These are phyloP conservation scores for Drosophila nikananu DNA, from an alignment of 1,140 invertebrate genomes.

Conservation along the genomic window DNA sequence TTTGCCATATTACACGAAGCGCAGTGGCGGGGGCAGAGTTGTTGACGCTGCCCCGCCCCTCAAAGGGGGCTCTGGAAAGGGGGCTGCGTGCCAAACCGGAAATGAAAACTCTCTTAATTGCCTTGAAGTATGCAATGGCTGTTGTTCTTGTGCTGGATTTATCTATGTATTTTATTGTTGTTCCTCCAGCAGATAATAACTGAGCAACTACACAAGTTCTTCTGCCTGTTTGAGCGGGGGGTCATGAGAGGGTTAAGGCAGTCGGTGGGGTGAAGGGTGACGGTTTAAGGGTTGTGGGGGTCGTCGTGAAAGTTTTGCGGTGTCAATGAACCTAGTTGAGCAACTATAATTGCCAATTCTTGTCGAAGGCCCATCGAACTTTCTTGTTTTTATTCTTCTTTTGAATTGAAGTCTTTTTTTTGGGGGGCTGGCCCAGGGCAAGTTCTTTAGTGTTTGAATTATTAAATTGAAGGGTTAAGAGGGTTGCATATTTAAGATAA, in stretches of 20 bases:
- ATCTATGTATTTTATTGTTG: conserved; percentile 54
- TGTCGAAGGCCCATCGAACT: conserved; percentile 55
- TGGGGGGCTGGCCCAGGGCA: conserved; percentile 1
- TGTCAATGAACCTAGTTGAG: conserved; percentile 54
- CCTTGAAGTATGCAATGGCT: conserved; percentile 75
- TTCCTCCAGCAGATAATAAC: conserved; percentile 55
- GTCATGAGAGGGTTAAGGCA: background rate
- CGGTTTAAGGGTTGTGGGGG: conserved; percentile 10
- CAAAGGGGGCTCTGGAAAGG: background rate
- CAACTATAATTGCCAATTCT: conserved; percentile 56
- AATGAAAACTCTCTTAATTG: conserved; percentile 80
- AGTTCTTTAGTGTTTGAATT: conserved; percentile 16
- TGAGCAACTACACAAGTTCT: conserved; percentile 49
- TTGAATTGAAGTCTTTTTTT: conserved; percentile 8
- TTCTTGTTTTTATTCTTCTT: conserved; percentile 32
- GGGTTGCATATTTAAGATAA: background rate
- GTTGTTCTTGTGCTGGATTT: conserved; percentile 41
- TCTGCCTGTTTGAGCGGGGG: conserved; percentile 7
- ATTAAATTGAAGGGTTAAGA: conserved; percentile 8
- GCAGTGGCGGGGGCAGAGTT: conserved; percentile 20
- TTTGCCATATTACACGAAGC: conserved; percentile 74
- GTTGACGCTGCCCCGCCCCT: conserved; percentile 9
- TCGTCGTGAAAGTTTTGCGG: conserved; percentile 37
- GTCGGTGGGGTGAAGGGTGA: background rate
- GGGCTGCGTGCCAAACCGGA: conserved; percentile 75